Evolutionary conservation across 2,888 invertebrate genomes (phyloP).

Genomic region (Cosmia trapezina): DNA sequence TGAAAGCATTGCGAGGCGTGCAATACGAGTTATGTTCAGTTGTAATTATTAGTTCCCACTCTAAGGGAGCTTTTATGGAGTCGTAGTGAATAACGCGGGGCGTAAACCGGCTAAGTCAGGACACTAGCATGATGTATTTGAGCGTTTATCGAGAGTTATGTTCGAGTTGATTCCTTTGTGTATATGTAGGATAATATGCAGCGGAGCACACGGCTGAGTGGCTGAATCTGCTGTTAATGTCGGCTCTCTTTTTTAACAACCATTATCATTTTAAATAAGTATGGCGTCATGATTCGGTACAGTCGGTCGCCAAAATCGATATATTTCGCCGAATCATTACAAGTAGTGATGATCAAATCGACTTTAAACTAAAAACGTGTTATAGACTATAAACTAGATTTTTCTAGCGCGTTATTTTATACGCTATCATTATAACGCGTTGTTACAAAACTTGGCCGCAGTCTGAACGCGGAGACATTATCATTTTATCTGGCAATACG

Average conservation of each 20-base stretch:
- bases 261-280: slow-evolving; percentile 7
- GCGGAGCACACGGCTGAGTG: slow-evolving; percentile 12
- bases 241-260: neutral
- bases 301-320: neutral
- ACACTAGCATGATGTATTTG: neutral
- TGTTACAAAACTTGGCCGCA: too few species aligned
- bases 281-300: neutral
- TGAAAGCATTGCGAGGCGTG: too few species aligned
- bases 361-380: too few species aligned
- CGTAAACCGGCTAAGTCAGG: neutral
- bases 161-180: neutral
- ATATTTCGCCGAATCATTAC: neutral
- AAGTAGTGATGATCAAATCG: too few species aligned
- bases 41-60: neutral
- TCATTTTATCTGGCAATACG: too few species aligned
- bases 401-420: too few species aligned
- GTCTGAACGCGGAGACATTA: too few species aligned
- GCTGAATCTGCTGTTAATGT: neutral
- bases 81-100: slow-evolving; percentile 1
- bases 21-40: too few species aligned
- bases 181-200: neutral
- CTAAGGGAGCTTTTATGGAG: neutral
- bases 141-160: neutral
- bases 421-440: too few species aligned
- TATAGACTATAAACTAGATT: too few species aligned